Evolutionary conservation across 1,140 invertebrate species (phyloP), one percentile per base, ranked within the genome.

Genomic region (Drosophila athabasca): DNA sequence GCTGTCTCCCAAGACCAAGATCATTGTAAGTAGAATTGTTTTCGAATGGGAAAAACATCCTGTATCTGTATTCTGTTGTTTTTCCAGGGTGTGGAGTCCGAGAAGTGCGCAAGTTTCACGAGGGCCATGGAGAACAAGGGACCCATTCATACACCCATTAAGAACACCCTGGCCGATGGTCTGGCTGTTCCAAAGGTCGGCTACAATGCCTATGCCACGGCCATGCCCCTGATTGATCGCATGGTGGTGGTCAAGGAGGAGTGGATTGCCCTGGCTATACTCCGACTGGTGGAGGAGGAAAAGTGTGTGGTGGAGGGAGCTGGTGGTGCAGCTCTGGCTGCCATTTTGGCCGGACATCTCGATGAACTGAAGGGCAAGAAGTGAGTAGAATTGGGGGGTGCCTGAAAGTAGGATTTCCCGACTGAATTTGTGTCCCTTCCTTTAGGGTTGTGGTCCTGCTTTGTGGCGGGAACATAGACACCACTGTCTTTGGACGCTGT

Each of bases 251-350:
- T 97, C 1, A 95, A 95, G 68, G 96, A 97, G 90, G 95, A 96
- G 91, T 96, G 95, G 94, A 97, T 99, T 48, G 97, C 98, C 0
- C 94, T 98, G 69, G 95, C 97, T 3, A 98, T 99, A 68, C 91
- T 98, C 39, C 94, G 96, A 17, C 91, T 98, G 48, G 94, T 98
- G 3, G 97, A 99, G 92, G 93, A 95, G 61, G 97, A 98, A 91
- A 98, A 99, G 91, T 96, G 96, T 72, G 97, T 99, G 2, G 97
- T 98, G 1, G 98, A 99, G 92, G 98, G 97, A 1, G 97, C 97
- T 1, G 98, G 97, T 1, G 98, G 97, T 0, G 94, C 95, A 11
- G 97, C 96, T 1, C 92, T 99, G 3, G 97, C 97, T 0, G 97
- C 97, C 5, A 95, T 98, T 82, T 93, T 98, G 58, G 94, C 96